Percentiles rank a stretch among this genome's conserved stretches.
Evolutionary conservation across 1,140 invertebrate species (phyloP).

Genomic region (Heliconius melpomene): DNA sequence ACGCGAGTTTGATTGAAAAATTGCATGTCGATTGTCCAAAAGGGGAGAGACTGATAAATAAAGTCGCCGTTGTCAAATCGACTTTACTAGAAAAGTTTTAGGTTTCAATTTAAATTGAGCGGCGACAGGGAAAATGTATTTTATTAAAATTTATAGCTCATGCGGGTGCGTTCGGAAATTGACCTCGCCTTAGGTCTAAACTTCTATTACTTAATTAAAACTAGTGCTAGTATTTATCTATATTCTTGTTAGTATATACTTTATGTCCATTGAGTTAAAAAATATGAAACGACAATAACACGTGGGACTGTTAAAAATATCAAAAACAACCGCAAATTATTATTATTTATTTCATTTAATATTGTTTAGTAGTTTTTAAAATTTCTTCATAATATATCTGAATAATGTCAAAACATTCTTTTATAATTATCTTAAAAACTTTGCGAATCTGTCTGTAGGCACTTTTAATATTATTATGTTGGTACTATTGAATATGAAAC

Average conservation of each 20-base stretch:
- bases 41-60: constrained; percentile 60
- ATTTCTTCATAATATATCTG: too few relatives aligned
- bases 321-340: too few relatives aligned
- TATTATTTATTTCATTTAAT: too few relatives aligned
- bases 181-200: constrained; percentile 54
- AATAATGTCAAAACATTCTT: too few relatives aligned
- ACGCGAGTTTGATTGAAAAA: constrained; percentile 72
- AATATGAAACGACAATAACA: too few relatives aligned
- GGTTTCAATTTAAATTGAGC: constrained; percentile 45
- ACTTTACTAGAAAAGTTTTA: constrained; percentile 49
- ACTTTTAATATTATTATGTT: too few relatives aligned
- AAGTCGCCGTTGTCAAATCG: constrained; percentile 39
- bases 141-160: constrained; percentile 39
- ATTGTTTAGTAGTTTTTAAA: too few relatives aligned
- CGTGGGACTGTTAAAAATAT: background rate
- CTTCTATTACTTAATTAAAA: constrained; percentile 32
- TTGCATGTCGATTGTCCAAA: constrained; percentile 67
- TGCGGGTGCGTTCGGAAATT: constrained; percentile 63
- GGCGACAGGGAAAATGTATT: constrained; percentile 43
- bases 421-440: too few relatives aligned
- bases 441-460: too few relatives aligned
- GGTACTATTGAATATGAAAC: too few relatives aligned
- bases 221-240: background rate
- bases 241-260: too few relatives aligned
- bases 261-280: too few relatives aligned